phyloP scores from a whole-genome alignment of 2,113 vertebrate species.

The Dipodomys merriami region DNA sequence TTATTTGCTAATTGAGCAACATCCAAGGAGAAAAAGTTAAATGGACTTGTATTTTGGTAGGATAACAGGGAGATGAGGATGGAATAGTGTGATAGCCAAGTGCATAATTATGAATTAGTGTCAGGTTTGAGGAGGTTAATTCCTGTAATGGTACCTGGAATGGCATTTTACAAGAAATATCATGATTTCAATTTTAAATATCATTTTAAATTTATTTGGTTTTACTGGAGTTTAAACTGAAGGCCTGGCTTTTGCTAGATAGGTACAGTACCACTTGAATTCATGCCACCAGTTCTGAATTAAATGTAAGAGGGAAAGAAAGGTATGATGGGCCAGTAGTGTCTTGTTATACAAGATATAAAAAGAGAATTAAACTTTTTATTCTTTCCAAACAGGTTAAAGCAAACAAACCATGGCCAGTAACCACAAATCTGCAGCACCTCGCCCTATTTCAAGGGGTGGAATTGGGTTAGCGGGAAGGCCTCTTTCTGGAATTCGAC shows the following conservation, averaged over 20 bases:
- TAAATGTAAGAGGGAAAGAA: slow-evolving; percentile 35
- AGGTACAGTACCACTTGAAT: too few relatives aligned
- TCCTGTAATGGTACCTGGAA: not conserved
- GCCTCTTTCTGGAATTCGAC: slow-evolving; percentile 88
- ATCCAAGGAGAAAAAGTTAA: slow-evolving; percentile 16
- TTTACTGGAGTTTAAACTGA: too few relatives aligned
- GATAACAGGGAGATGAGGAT: not conserved
- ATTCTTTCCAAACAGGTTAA: slow-evolving; percentile 64
- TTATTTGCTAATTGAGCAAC: slow-evolving; percentile 4
- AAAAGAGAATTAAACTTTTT: slow-evolving; percentile 56
- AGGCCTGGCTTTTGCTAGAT: too few relatives aligned
- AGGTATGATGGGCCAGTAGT: not conserved
- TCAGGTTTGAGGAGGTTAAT: slow-evolving; percentile 56
- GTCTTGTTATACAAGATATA: slow-evolving; percentile 15
- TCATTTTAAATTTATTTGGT: too few relatives aligned
- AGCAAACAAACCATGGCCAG: slow-evolving; percentile 88
- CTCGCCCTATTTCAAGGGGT: slow-evolving; percentile 89
- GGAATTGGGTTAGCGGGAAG: slow-evolving; percentile 85
- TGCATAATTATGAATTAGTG: not conserved
- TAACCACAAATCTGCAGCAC: slow-evolving; percentile 87
- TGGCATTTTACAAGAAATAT: slow-evolving; percentile 43
- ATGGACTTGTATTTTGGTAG: slow-evolving; percentile 43
- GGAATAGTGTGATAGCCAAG: slow-evolving; percentile 7
- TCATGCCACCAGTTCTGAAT: not conserved
- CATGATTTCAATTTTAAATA: not conserved